A percentile compares a stretch with the other conserved stretches of the same genome.
These are phyloP conservation scores for Lysandra coridon DNA, from an alignment of 2,888 invertebrate species.

Conservation along the genomic window DNA sequence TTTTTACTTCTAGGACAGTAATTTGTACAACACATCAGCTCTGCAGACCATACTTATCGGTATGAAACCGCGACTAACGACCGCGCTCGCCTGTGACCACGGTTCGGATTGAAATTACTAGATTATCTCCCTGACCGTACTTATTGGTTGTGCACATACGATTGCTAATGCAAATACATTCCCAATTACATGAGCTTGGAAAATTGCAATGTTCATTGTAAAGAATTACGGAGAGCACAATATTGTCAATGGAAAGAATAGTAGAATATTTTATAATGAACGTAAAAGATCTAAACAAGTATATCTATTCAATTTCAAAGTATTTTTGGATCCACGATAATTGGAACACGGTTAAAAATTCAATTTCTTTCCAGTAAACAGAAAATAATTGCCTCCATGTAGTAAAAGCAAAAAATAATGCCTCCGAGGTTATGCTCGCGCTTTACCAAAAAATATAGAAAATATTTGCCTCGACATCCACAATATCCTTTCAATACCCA, in stretches of 20 bases:
- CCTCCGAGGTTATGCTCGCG: neutral
- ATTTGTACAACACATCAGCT: neutral
- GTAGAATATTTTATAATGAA: neutral
- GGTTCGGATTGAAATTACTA: conserved; percentile 46
- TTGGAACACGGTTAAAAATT: neutral
- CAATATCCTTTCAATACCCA: conserved; percentile 6
- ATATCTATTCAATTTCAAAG: neutral
- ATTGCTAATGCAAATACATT: conserved; percentile 26
- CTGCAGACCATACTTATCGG: conserved; percentile 38
- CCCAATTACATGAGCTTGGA: neutral
- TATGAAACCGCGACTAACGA: conserved; percentile 39
- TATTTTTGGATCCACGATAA: neutral
- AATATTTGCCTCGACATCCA: conserved; percentile 6
- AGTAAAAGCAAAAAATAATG: neutral
- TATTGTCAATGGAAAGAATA: neutral
- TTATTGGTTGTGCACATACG: conserved; percentile 20
- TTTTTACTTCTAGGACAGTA: neutral
- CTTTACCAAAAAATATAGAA: neutral
- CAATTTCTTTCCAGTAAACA: neutral
- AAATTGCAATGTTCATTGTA: neutral
- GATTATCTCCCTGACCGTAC: conserved; percentile 43
- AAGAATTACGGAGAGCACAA: neutral
- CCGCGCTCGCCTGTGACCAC: conserved; percentile 42
- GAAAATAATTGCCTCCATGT: neutral
- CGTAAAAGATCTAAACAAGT: neutral